Conservation (phyloP, 1,140 invertebrate genomes). For the Gerris buenoi region DNA sequence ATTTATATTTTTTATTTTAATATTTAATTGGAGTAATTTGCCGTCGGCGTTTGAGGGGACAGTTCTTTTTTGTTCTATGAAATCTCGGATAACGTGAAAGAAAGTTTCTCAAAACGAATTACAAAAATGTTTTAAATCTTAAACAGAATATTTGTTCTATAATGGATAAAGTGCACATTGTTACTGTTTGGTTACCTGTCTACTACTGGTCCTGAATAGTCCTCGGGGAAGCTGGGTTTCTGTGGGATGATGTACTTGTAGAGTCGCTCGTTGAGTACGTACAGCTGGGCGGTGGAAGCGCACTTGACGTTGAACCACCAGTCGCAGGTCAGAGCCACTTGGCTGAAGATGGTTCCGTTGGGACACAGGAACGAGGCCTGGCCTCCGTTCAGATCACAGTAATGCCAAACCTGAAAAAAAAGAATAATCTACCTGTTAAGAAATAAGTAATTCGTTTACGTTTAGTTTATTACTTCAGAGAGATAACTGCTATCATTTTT, state of each 20-base stretch:
- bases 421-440: conserved; percentile 5
- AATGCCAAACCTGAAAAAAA: conserved; percentile 65
- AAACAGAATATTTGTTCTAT: too few species aligned
- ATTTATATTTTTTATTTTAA: too few species aligned
- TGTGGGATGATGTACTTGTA: conserved; percentile 75
- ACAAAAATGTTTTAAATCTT: too few species aligned
- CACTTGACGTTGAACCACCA: conserved; percentile 80
- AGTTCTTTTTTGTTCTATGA: too few species aligned
- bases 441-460: too few species aligned
- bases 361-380: conserved; percentile 81
- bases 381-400: conserved; percentile 78
- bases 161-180: too few species aligned
- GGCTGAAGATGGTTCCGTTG: conserved; percentile 81
- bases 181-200: conserved; percentile 55
- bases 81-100: too few species aligned
- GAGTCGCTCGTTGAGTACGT: conserved; percentile 71
- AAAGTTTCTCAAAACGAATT: too few species aligned
- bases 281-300: conserved; percentile 60
- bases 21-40: too few species aligned
- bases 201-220: conserved; percentile 67
- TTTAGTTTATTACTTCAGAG: too few species aligned
- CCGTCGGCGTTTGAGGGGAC: too few species aligned
- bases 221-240: conserved; percentile 71
- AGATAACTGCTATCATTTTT: not conserved
- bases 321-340: conserved; percentile 68